Evolutionary conservation across 2,888 invertebrate genomes (phyloP), one percentile per base, ranked within the genome.

Genomic region (Cetonia aurata): DNA sequence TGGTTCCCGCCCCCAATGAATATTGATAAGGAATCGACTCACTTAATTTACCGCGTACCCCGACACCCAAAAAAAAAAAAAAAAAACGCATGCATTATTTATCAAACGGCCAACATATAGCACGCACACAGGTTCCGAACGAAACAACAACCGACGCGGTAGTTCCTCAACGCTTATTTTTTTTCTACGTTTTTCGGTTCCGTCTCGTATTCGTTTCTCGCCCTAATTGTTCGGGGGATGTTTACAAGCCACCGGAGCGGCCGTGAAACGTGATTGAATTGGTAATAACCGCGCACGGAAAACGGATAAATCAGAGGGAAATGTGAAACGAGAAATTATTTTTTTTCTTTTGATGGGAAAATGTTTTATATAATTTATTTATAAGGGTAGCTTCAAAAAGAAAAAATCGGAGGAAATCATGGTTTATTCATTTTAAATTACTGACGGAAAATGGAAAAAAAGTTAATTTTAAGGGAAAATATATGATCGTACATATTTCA

Each of bases 1-100:
- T 82, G 82, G 78, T 80, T 66, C 72, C 74, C 82, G 82, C 83
- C 83, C 81, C 82, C 81, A 80, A 83, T 83, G 83, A 83, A 83
- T 83, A 83, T 82, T 83, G 82, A 83, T 82, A 82, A 81, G 81
- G 77, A 79, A 81, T 81, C 80, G 81, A 79, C 79, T 77, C 77
- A 74, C 75, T 77, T 79, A 80, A 80, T 80, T 81, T 80, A 80
- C 77, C 76, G 77, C 75, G 77, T 77, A 76, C 75, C 77, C 76
- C 72, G 69, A 67, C 57, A 42, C 46, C 17, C 48, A 50, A 15
- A n/a, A 50, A 48, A 15, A 25, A n/a, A 6, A 57, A 15, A 59
- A 62, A 69, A 69, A 69, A 69, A 70, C 19, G 41, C 70, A 74
- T 74, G 74, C 73, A 75, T 75, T 74, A 75, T 75, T 74, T 75